Conservation (phyloP, 2,113 vertebrate genomes). For the Corydoras sp. region DNA sequence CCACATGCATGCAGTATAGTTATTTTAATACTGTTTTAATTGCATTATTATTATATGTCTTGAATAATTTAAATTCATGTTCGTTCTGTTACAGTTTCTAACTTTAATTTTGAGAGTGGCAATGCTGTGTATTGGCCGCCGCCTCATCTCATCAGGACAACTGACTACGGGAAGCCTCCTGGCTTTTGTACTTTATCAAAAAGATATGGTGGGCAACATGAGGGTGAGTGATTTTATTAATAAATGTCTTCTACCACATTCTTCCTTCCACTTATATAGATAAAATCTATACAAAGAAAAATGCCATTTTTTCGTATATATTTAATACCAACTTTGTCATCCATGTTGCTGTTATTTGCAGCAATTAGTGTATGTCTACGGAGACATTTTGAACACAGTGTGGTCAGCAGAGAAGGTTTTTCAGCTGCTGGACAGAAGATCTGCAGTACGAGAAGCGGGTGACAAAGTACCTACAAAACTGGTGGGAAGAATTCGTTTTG, state of each 20-base stretch:
- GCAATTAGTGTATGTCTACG: slow-evolving; percentile 64
- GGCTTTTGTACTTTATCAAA: slow-evolving; percentile 82
- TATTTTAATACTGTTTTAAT: background rate
- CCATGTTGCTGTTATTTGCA: slow-evolving; percentile 40
- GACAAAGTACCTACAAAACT: slow-evolving; percentile 54
- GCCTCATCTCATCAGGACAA: slow-evolving; percentile 59
- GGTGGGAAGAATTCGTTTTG: slow-evolving; percentile 67
- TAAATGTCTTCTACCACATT: too few species aligned
- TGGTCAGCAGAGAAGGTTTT: slow-evolving; percentile 77
- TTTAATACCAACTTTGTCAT: too few species aligned
- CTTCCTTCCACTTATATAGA: too few species aligned
- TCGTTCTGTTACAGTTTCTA: slow-evolving; percentile 55
- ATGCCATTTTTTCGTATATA: too few species aligned
- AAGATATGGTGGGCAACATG: slow-evolving; percentile 53
- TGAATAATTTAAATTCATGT: too few species aligned
- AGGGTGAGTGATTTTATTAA: slow-evolving; percentile 54
- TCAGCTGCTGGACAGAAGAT: slow-evolving; percentile 66
- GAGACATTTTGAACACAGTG: slow-evolving; percentile 70
- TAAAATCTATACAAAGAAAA: too few species aligned
- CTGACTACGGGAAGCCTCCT: slow-evolving; percentile 69
- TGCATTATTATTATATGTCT: too few species aligned
- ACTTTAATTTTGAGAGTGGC: slow-evolving; percentile 57
- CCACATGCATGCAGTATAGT: background rate
- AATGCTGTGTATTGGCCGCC: slow-evolving; percentile 66
- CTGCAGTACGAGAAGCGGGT: slow-evolving; percentile 53